Conservation (phyloP, 2,113 vertebrate genomes). For the Salminus brasiliensis region DNA sequence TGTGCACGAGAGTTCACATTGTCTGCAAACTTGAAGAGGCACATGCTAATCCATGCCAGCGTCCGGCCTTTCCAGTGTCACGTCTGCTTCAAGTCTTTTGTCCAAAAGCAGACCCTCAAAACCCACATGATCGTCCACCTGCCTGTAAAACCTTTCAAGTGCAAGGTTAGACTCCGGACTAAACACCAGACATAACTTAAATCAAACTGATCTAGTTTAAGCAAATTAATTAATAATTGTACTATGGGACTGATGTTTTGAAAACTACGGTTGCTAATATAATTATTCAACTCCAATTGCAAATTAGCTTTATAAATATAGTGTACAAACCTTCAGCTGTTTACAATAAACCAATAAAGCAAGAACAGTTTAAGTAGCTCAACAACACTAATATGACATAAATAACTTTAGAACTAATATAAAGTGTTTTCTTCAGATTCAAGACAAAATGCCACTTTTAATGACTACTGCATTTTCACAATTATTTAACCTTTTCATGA, state of each 20-base stretch:
- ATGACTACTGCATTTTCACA: too few relatives aligned
- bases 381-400: too few relatives aligned
- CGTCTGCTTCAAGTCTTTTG: slow-evolving; percentile 98
- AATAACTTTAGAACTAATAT: too few relatives aligned
- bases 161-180: slow-evolving; percentile 80
- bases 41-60: slow-evolving; percentile 98
- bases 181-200: not conserved
- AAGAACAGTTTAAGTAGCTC: too few relatives aligned
- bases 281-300: too few relatives aligned
- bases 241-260: not conserved
- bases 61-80: slow-evolving; percentile 97
- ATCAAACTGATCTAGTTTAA: not conserved
- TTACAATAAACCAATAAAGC: too few relatives aligned
- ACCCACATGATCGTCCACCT: slow-evolving; percentile 99
- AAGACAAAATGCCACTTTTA: too few relatives aligned
- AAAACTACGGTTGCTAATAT: not conserved
- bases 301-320: too few relatives aligned
- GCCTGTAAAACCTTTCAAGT: slow-evolving; percentile 95
- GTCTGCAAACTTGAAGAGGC: slow-evolving; percentile 97
- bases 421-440: too few relatives aligned
- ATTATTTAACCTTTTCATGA: too few relatives aligned
- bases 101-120: slow-evolving; percentile 99
- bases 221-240: not conserved
- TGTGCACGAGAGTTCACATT: slow-evolving; percentile 96
- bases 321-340: too few relatives aligned